These are phyloP conservation scores for Furcifer pardalis DNA, from an alignment of 2,797 vertebrate species.

Conservation along the genomic window DNA sequence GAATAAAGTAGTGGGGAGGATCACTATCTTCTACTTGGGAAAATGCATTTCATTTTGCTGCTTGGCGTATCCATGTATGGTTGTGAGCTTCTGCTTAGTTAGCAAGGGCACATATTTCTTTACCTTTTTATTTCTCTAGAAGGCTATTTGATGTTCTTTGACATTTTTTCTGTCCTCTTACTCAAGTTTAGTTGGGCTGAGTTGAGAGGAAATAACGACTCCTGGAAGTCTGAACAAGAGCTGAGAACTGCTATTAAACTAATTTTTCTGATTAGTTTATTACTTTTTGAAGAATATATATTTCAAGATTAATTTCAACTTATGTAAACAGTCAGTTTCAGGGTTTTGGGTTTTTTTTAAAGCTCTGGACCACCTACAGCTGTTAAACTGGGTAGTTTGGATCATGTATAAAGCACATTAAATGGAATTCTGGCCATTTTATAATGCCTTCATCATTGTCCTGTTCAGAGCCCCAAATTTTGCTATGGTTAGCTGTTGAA, in stretches of 20 bases:
- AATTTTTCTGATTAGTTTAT: background rate
- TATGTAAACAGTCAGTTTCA: background rate
- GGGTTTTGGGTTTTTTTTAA: background rate
- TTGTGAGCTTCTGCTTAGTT: background rate
- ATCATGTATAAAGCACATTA: too few species aligned
- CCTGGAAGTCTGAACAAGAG: background rate
- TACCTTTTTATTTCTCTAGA: background rate
- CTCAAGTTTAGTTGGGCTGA: background rate
- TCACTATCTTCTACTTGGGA: background rate
- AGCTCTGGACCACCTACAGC: background rate
- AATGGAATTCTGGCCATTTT: too few species aligned
- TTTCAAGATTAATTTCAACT: background rate
- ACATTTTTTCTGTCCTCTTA: background rate
- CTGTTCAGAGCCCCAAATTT: too few species aligned
- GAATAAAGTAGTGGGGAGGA: background rate
- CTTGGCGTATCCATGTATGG: background rate
- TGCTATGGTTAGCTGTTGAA: too few species aligned
- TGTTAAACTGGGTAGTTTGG: too few species aligned
- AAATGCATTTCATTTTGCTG: background rate
- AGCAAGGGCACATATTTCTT: background rate
- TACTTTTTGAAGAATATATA: background rate
- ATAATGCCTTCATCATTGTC: too few species aligned
- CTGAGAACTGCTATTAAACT: background rate
- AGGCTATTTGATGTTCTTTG: background rate
- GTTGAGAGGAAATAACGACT: background rate